phyloP scores from a whole-genome alignment of 2,888 invertebrate species.

The Lithodes maja region DNA sequence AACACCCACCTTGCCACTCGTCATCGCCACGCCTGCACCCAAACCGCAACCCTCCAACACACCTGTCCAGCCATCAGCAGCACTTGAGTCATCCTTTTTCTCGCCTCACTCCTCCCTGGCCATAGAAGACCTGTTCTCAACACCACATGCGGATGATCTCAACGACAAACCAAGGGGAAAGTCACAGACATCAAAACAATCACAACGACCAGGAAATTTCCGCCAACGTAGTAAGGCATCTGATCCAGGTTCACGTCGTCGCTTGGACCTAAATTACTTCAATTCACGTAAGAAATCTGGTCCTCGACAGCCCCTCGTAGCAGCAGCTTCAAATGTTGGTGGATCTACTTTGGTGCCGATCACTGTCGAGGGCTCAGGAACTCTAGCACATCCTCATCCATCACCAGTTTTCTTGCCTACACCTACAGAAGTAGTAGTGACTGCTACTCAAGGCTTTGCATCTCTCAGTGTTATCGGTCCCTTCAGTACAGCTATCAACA shows the following conservation, averaged over 20 bases:
- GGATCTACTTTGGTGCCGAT: conserved; percentile 67
- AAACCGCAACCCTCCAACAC: not conserved
- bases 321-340: not conserved
- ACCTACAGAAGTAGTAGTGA: conserved; percentile 66
- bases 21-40: conserved; percentile 44
- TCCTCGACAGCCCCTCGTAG: not conserved
- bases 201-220: not conserved
- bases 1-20: conserved; percentile 33
- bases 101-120: conserved; percentile 35
- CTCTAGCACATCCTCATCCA: not conserved
- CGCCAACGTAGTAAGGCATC: not conserved
- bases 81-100: conserved; percentile 55
- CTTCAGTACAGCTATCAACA: conserved; percentile 60
- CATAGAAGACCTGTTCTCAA: conserved; percentile 54
- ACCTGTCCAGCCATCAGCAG: conserved; percentile 6
- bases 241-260: conserved; percentile 37
- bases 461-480: conserved; percentile 63
- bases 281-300: conserved; percentile 43
- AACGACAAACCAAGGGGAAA: not conserved
- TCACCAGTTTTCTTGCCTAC: conserved; percentile 15
- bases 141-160: not conserved
- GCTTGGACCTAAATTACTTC: conserved; percentile 55
- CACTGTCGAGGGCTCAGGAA: conserved; percentile 62
- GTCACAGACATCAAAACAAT: not conserved
- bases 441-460: conserved; percentile 64